phyloP scores from a whole-genome alignment of 2,797 vertebrate species.

The Prionace glauca region DNA sequence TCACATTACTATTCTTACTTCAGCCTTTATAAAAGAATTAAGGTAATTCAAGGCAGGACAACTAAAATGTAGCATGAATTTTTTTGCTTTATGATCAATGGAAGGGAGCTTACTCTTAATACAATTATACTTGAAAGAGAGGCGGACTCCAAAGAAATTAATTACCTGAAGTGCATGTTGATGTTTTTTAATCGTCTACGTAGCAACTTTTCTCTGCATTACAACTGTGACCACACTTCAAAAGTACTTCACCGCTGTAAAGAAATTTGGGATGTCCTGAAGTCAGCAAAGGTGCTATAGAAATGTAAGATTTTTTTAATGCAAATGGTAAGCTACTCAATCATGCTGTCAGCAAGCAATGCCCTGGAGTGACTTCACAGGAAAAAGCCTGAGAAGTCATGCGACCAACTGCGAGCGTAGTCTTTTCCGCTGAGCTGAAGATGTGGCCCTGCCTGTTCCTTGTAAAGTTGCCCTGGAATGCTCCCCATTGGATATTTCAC shows the following conservation, averaged over 20 bases:
- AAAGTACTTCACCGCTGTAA: neutral
- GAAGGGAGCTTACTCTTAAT: neutral
- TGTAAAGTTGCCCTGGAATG: neutral
- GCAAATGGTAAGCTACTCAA: neutral
- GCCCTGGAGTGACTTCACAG: neutral
- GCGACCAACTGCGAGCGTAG: neutral
- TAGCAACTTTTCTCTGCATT: neutral
- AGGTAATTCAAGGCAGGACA: neutral
- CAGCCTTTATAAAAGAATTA: neutral
- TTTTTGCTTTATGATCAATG: neutral
- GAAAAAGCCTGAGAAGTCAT: neutral
- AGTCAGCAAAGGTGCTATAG: neutral
- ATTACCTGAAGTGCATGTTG: neutral
- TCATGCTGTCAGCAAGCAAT: neutral
- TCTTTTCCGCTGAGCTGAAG: neutral
- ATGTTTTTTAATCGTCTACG: neutral
- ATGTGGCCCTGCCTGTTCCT: neutral
- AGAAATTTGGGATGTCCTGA: neutral
- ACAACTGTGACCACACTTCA: neutral
- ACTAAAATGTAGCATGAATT: neutral
- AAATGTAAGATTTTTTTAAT: neutral
- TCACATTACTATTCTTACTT: neutral
- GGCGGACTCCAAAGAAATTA: neutral
- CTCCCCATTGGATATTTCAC: neutral
- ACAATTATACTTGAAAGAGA: neutral